phyloP scores from a whole-genome alignment of 2,113 vertebrate species.

The Odontesthes bonariensis region DNA sequence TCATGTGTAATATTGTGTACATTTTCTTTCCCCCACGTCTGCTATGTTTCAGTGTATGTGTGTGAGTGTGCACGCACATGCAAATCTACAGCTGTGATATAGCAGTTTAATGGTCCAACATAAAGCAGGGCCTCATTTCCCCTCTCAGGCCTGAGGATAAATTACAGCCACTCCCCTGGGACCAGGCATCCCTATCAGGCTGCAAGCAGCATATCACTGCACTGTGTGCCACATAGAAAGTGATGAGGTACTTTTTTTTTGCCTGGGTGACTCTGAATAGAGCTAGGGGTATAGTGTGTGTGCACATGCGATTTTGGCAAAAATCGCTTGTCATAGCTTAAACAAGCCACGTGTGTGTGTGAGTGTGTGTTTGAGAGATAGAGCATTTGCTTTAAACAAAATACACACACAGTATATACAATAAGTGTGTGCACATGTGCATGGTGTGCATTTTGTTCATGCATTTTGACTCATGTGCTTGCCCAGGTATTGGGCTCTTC shows the following conservation, averaged over 20 bases:
- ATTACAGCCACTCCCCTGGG: conserved; percentile 69
- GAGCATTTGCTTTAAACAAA: conserved; percentile 51
- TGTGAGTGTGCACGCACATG: not conserved
- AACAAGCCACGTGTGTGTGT: conserved; percentile 22
- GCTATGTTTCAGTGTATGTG: not conserved
- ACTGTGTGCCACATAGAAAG: conserved; percentile 33
- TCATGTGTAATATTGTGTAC: conserved; percentile 7
- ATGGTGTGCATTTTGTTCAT: conserved; percentile 28
- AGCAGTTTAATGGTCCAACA: conserved; percentile 62
- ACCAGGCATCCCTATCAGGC: conserved; percentile 65
- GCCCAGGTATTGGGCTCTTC: conserved; percentile 33
- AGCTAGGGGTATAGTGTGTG: conserved; percentile 9
- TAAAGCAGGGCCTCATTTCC: conserved; percentile 75
- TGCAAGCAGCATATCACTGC: conserved; percentile 54
- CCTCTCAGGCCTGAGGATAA: conserved; percentile 66
- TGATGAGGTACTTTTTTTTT: conserved; percentile 52
- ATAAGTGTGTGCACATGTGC: conserved; percentile 26
- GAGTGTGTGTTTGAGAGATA: conserved; percentile 22
- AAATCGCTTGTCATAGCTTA: conserved; percentile 16
- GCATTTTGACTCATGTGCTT: conserved; percentile 30
- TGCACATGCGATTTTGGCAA: conserved; percentile 1
- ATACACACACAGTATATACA: conserved; percentile 51
- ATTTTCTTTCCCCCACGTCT: not conserved
- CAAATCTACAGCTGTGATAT: conserved; percentile 48
- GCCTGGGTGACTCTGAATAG: conserved; percentile 56